These are phyloP conservation scores for Muscicapa striata DNA, from an alignment of 2,797 vertebrate genomes.

Conservation along the genomic window DNA sequence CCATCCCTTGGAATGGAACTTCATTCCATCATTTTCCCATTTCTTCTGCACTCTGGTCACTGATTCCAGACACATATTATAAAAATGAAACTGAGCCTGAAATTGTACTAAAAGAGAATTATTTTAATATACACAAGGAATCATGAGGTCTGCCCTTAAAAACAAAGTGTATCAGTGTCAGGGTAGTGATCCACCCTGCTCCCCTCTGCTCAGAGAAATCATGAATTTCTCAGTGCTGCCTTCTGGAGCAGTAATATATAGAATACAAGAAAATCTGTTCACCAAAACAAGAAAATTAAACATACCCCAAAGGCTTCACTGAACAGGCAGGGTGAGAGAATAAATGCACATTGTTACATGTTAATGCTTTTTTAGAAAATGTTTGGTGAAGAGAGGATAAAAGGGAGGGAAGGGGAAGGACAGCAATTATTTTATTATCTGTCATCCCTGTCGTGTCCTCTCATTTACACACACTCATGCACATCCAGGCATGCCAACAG, in stretches of 20 bases:
- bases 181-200: accelerated
- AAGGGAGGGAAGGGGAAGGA: background rate
- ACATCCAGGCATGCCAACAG: background rate
- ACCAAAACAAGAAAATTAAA: background rate
- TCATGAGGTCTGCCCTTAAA: background rate
- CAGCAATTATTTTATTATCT: background rate
- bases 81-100: background rate
- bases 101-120: background rate
- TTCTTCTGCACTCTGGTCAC: background rate
- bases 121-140: background rate
- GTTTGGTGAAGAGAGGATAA: background rate
- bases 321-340: background rate
- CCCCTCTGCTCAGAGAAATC: background rate
- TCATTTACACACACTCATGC: background rate
- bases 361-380: background rate
- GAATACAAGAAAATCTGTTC: background rate
- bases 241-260: background rate
- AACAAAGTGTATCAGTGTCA: background rate
- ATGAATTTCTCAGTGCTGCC: background rate
- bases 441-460: background rate
- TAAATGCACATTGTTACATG: background rate
- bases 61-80: background rate
- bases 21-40: background rate
- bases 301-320: background rate
- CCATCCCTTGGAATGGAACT: background rate